These are phyloP conservation scores for Patella vulgata DNA, from an alignment of 1,140 invertebrate genomes.

Conservation along the genomic window DNA sequence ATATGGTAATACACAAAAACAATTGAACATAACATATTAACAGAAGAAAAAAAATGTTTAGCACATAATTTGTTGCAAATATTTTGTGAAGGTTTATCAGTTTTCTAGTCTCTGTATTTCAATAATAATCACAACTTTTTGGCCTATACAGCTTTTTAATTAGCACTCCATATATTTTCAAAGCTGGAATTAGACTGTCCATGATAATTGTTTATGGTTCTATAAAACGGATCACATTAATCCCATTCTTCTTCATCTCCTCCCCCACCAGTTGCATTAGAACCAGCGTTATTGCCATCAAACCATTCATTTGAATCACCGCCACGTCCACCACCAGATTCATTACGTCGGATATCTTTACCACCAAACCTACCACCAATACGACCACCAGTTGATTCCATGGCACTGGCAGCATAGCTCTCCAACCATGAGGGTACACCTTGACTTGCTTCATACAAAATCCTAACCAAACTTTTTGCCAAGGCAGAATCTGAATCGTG, in stretches of 20 bases:
- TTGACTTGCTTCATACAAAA: conserved; percentile 72
- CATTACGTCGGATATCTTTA: conserved; percentile 54
- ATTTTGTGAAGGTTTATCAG: no score
- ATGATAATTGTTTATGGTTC: no score
- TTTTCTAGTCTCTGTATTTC: no score
- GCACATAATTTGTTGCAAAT: no score
- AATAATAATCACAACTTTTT: no score
- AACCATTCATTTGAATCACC: conserved; percentile 19
- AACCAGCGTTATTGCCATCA: conserved; percentile 28
- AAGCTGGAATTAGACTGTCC: no score
- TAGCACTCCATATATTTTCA: no score
- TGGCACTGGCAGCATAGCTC: conserved; percentile 42
- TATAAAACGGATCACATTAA: no score
- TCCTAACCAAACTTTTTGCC: conserved; percentile 75
- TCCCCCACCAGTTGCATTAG: conserved; percentile 27
- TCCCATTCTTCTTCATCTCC: conserved; percentile 55
- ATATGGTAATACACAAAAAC: no score
- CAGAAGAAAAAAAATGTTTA: no score
- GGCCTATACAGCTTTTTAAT: no score
- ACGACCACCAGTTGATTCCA: conserved; percentile 37
- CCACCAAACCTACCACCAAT: conserved; percentile 53
- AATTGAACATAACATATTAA: no score
- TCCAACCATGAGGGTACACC: conserved; percentile 66
- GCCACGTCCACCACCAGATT: conserved; percentile 29
- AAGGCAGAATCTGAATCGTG: conserved; percentile 73